Base-by-base conservation (phyloP, 2,113 vertebrate genomes). In the Redunca redunca region DNA sequence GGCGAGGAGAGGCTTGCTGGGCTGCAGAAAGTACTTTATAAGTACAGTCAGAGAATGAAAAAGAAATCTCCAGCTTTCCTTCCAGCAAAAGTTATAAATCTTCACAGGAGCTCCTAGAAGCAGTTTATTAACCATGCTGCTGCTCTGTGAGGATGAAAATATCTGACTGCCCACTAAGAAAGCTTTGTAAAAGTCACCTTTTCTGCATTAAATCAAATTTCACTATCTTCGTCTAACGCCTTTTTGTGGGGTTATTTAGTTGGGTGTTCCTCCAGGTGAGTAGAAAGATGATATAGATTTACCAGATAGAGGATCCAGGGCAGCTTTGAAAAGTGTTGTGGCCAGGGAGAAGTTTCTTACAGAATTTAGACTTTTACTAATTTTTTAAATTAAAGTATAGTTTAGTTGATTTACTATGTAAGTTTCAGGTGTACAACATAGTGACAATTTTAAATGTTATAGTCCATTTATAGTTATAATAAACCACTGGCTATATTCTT, bases 61-160 rank as follows among this genome's bases (percentile, higher is more conserved):
- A 90, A 67, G 93, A 92, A 84, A 83, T 55, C 55, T 62, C 55
- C 36, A 89, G 81, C 36, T 93, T 92, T 95, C 85, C 88, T 93
- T 43, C 10, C 74, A 90, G 64, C n/a, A 23, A 7, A 94, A 46
- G 67, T 89, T 30, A 58, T 48, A 53, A 33, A 82, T 96, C 92
- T 84, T 85, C 46, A 16, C 3, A 91, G 78, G 62, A 58, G 40
- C 46, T 82, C 40, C 43, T 62, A 7, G 81, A 90, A 88, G 25
- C 36, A n/a, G 53, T 48, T 60, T 86, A 33, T 80, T 91, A 95
- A 43, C 77, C 1, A 15, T 25, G 64, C 53, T 89, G 13, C 43
- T 85, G 48, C 90, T 96, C 78, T 82, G 25, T 82, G 74, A 89
- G 43, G 40, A 84, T 64, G 77, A 26, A 85, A 74, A 64, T 43